Base-by-base conservation (phyloP, 2,888 invertebrate species). In the Eilema sororculum region DNA sequence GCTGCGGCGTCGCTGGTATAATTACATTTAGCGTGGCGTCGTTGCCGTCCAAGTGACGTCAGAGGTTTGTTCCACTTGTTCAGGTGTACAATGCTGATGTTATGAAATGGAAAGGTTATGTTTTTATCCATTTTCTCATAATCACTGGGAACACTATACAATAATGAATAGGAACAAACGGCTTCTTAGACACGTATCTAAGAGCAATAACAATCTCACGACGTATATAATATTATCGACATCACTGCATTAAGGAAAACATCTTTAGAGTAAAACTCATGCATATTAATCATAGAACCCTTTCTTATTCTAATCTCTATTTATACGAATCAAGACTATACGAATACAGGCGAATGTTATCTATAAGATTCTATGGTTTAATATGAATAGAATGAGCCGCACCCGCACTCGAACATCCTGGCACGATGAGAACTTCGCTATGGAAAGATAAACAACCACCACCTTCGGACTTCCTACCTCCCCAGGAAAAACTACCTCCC, bases 151-250 rank as follows among this genome's bases (percentile, higher is more conserved):
- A 60, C 28, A n/a, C 58, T 28, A 60, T 60, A 60, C 28, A 28
- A 59, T 59, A 60, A 60, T 60, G 60, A 60, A 60, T 60, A 30
- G 30, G 6, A 16, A 60, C 28, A 25, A 58, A 25, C 30, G 60
- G n/a, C 33, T 30, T 33, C 20, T 9, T n/a, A 28, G 20, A 10
- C n/a, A 20, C 16, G 20, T 20, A 30, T 30, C 28, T 28, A 2
- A n/a, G 28, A 60, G 10, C 12, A 30, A 60, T 60, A 60, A 60
- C 60, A 60, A 60, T 30, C 60, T 60, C 60, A 60, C 20, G 60
- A 33, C n/a, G 52, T 59, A 28, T 28, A 59, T 59, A 59, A 20
- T 59, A 59, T 59, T 59, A 59, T 28, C 30, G 28, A n/a, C 9
- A 52, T 9, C n/a, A 9, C 52, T 20, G 20, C n/a, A 52, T 52